Conservation (phyloP, 2,888 invertebrate genomes). For the Coecobrya sp. region DNA sequence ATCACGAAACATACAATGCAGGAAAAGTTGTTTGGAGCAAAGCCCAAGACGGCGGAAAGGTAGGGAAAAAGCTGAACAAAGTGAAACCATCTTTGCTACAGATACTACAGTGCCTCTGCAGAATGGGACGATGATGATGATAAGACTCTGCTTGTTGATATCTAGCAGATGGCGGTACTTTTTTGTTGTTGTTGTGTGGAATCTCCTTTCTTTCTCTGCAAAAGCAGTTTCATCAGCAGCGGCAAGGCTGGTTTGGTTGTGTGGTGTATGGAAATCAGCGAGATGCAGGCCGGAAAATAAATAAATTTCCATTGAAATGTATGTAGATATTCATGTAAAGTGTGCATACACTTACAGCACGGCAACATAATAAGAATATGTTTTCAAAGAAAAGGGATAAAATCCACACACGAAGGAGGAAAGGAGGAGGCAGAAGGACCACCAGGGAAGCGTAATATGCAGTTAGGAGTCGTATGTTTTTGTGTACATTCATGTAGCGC, state of each 20-base stretch:
- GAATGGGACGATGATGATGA: constrained; percentile 1
- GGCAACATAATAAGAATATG: background rate
- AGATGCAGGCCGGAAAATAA: constrained; percentile 36
- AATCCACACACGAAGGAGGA: background rate
- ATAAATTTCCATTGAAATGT: constrained; percentile 43
- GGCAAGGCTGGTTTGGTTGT: background rate
- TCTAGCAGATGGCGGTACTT: constrained; percentile 17
- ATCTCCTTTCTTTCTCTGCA: background rate
- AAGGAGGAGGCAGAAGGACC: background rate
- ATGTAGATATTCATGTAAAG: background rate
- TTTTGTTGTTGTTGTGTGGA: constrained; percentile 2
- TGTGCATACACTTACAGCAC: background rate
- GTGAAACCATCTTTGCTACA: constrained; percentile 9
- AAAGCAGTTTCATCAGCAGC: background rate
- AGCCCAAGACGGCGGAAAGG: constrained; percentile 6
- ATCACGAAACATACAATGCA: constrained; percentile 31
- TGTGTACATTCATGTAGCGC: no score
- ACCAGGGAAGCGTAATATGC: background rate
- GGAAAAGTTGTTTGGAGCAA: constrained; percentile 1
- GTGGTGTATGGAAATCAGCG: background rate
- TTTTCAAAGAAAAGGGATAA: background rate
- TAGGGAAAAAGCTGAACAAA: background rate
- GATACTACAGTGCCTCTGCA: background rate
- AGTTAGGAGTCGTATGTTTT: background rate
- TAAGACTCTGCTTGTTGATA: constrained; percentile 43